Evolutionary conservation across 1,140 invertebrate genomes (phyloP).

Genomic region (Pseudomyrmex gracilis): DNA sequence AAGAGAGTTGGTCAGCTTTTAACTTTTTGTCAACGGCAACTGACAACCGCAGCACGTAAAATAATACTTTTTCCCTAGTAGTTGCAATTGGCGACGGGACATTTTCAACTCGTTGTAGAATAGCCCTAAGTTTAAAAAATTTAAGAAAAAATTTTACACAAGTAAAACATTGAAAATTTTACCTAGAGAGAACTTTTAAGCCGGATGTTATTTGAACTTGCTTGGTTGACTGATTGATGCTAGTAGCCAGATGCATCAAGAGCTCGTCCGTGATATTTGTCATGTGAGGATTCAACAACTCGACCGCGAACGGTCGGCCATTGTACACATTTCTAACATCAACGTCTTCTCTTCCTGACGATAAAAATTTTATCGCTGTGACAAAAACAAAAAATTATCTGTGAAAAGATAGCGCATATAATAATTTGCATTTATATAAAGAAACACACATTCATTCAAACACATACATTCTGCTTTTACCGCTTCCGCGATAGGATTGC

Average conservation of each 20-base stretch:
- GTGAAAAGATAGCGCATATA: background rate
- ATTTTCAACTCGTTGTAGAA: too few relatives aligned
- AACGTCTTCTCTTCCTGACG: constrained; percentile 97
- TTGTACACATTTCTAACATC: constrained; percentile 95
- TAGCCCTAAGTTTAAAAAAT: too few relatives aligned
- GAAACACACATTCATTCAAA: constrained; percentile 44
- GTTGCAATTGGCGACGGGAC: too few relatives aligned
- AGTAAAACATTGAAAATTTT: constrained; percentile 70
- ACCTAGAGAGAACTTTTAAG: constrained; percentile 89
- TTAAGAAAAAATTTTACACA: too few relatives aligned
- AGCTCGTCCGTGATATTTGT: constrained; percentile 86
- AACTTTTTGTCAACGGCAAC: too few relatives aligned
- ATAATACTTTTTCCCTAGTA: too few relatives aligned
- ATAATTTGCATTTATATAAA: background rate
- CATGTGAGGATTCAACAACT: constrained; percentile 90
- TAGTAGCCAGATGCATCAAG: constrained; percentile 86
- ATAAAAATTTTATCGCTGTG: constrained; percentile 90
- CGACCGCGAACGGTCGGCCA: constrained; percentile 94
- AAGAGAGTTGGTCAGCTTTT: too few relatives aligned
- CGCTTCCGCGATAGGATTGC: constrained; percentile 86
- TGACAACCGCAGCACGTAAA: too few relatives aligned
- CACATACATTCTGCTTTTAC: constrained; percentile 86
- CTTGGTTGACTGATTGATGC: constrained; percentile 87
- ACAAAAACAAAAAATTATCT: constrained; percentile 18
- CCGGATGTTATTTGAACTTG: constrained; percentile 88